phyloP scores from a whole-genome alignment of 1,140 invertebrate genomes.

The Aphidius gifuensis region DNA sequence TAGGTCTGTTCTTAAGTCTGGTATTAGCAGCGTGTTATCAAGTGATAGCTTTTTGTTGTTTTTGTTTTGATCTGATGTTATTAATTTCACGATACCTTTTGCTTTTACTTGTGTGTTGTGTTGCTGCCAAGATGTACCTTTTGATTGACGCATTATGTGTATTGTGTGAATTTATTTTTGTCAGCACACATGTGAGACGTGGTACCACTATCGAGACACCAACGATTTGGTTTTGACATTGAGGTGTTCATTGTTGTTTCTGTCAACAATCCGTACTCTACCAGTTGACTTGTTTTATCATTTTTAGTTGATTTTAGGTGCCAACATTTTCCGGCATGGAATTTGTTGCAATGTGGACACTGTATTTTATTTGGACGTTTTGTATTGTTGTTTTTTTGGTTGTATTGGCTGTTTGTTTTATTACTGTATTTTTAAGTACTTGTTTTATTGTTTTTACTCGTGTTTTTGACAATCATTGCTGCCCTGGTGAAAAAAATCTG shows the following conservation, averaged over 20 bases:
- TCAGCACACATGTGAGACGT: slow-evolving; percentile 13
- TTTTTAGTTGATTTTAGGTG: not conserved
- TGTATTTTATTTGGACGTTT: not conserved
- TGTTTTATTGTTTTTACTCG: too few species aligned
- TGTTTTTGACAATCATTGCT: too few species aligned
- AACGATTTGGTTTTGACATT: too few species aligned
- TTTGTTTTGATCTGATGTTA: slow-evolving; percentile 1
- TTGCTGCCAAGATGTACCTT: slow-evolving; percentile 11
- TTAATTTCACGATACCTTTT: slow-evolving; percentile 19
- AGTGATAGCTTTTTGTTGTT: too few species aligned
- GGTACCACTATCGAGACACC: slow-evolving; percentile 18
- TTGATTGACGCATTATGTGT: not conserved
- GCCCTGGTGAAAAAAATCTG: too few species aligned
- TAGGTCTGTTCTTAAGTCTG: slow-evolving; percentile 16
- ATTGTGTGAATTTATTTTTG: not conserved
- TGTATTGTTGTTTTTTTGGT: too few species aligned
- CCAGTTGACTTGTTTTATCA: not conserved
- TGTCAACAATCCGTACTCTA: not conserved
- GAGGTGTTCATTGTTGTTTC: too few species aligned
- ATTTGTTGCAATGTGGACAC: not conserved
- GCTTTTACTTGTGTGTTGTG: slow-evolving; percentile 3
- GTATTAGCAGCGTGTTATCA: not conserved
- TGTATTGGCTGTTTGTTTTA: too few species aligned
- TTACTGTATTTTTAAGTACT: too few species aligned
- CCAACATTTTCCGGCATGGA: slow-evolving; percentile 1